A percentile compares a stretch with the other conserved stretches of the same genome.
phyloP scores from a whole-genome alignment of 2,888 invertebrate genomes.

The Sarcophaga rosellei region DNA sequence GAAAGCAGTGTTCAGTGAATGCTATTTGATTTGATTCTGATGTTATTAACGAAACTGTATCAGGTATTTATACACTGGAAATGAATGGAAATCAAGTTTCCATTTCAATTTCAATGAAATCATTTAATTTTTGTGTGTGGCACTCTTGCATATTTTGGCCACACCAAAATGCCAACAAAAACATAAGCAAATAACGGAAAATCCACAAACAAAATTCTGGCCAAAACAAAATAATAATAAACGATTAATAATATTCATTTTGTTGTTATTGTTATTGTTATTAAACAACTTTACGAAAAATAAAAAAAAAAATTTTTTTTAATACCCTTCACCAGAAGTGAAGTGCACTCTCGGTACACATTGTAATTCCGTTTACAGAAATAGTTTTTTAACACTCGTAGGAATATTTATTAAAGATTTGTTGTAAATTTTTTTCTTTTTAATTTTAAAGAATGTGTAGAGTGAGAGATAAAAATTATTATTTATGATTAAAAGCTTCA shows the following conservation, averaged over 20 bases:
- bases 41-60: conserved; percentile 77
- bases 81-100: conserved; percentile 59
- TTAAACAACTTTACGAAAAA: too few relatives aligned
- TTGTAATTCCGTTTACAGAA: background rate
- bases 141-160: conserved; percentile 46
- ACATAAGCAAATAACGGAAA: background rate
- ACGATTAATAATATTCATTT: conserved; percentile 39
- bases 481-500: background rate
- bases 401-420: too few relatives aligned
- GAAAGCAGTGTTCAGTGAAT: conserved; percentile 77
- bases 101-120: background rate
- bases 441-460: background rate
- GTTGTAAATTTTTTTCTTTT: background rate
- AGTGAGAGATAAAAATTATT: background rate
- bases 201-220: background rate
- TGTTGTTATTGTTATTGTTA: conserved; percentile 9
- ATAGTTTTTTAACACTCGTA: background rate
- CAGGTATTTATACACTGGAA: conserved; percentile 79
- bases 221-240: conserved; percentile 25
- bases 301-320: background rate
- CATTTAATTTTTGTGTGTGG: conserved; percentile 1
- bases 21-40: conserved; percentile 78
- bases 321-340: conserved; percentile 34
- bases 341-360: too few relatives aligned
- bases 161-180: conserved; percentile 49